A percentile compares a stretch with the other conserved stretches of the same genome.
Conservation (phyloP, 2,888 invertebrate genomes). For the Tetragnatha montana region DNA sequence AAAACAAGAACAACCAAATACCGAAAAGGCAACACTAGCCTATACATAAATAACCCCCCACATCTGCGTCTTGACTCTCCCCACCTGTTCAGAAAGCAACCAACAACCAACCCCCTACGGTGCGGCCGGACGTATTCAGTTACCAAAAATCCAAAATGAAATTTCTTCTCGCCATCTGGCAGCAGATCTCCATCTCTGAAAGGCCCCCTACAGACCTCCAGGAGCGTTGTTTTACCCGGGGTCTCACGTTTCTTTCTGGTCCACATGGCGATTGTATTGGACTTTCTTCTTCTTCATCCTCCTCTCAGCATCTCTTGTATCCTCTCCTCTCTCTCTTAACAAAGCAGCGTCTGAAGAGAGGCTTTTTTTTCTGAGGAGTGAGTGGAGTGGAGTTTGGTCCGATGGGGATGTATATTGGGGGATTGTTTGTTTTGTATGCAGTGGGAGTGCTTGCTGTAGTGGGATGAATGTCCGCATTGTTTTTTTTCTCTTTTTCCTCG, state of each 20-base stretch:
- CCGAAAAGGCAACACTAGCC: no score
- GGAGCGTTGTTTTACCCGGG: slow-evolving; percentile 35
- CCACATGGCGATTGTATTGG: slow-evolving; percentile 18
- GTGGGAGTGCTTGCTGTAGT: background rate
- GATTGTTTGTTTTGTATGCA: background rate
- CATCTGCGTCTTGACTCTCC: background rate
- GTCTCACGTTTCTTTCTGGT: slow-evolving; percentile 12
- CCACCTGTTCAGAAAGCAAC: background rate
- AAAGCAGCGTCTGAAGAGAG: background rate
- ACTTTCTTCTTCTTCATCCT: background rate
- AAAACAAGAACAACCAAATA: no score
- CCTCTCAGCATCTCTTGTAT: background rate
- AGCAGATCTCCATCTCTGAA: background rate
- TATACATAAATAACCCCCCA: no score
- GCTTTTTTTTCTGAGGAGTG: background rate
- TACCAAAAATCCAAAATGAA: background rate
- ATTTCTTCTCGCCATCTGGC: background rate
- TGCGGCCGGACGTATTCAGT: background rate
- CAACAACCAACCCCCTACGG: background rate
- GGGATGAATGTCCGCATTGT: background rate
- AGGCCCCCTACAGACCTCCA: background rate
- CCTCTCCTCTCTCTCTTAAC: background rate
- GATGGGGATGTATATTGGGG: background rate
- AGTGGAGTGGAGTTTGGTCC: background rate
- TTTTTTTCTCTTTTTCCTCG: no score